Conservation (phyloP, 2,888 invertebrate genomes). For the Rotaria sp. region DNA sequence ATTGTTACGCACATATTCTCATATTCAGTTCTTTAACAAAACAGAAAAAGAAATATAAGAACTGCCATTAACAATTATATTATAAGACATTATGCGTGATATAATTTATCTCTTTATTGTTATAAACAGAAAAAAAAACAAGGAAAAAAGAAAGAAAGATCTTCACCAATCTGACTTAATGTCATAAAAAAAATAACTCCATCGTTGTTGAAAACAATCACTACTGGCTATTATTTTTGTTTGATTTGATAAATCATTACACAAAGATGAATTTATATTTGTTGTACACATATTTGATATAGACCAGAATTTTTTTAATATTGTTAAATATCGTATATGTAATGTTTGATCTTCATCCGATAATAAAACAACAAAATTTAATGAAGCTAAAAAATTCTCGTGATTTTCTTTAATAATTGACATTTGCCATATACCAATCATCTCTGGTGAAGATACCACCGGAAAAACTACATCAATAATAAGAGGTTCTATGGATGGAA, state of each 20-base stretch:
- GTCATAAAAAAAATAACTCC: constrained; percentile 8
- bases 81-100: neutral
- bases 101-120: neutral
- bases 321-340: neutral
- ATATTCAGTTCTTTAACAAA: no score
- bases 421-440: neutral
- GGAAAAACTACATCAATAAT: neutral
- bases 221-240: neutral
- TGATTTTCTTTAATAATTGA: neutral
- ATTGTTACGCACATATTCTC: neutral
- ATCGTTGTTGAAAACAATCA: neutral
- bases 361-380: constrained; percentile 4
- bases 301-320: neutral
- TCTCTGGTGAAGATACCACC: neutral
- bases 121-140: neutral
- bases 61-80: no score
- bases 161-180: constrained; percentile 21
- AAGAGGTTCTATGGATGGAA: neutral
- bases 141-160: neutral
- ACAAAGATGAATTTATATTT: neutral
- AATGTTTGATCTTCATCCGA: neutral
- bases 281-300: neutral
- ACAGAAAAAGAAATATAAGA: no score
- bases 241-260: neutral
- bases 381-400: neutral